These are phyloP conservation scores for Sceliomorpha sp. DNA, from an alignment of 2,888 invertebrate species.

Conservation along the genomic window DNA sequence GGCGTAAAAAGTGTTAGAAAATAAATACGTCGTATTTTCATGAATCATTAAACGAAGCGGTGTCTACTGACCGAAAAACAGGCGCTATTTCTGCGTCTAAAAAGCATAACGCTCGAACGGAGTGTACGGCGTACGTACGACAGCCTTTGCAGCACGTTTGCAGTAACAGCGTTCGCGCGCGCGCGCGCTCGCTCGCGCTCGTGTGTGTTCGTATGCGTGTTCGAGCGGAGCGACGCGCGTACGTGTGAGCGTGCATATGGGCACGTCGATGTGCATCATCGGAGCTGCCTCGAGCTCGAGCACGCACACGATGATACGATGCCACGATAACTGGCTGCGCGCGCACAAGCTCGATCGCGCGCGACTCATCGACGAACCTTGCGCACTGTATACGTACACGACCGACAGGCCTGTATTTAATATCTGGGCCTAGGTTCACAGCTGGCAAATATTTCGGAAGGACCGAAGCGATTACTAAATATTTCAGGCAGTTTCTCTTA, in stretches of 20 bases:
- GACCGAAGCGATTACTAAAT: too few species aligned
- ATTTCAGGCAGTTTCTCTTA: too few species aligned
- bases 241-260: too few species aligned
- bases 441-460: constrained; percentile 12
- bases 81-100: constrained; percentile 56
- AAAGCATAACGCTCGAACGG: constrained; percentile 52
- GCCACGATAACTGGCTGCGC: constrained; percentile 52
- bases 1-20: constrained; percentile 8
- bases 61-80: constrained; percentile 54
- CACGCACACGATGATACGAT: constrained; percentile 34
- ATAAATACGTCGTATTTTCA: constrained; percentile 27
- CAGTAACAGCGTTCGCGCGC: constrained; percentile 25
- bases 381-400: constrained; percentile 20
- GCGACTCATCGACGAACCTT: constrained; percentile 26
- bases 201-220: too few species aligned
- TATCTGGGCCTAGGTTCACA: constrained; percentile 26
- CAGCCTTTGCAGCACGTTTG: constrained; percentile 40
- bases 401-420: constrained; percentile 45
- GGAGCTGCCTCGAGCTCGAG: constrained; percentile 40
- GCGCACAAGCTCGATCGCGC: constrained; percentile 51
- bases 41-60: constrained; percentile 43
- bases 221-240: too few species aligned
- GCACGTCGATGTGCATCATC: constrained; percentile 50
- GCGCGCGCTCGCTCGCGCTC: too few species aligned
- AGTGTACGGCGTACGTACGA: constrained; percentile 10